Conservation (phyloP, 2,113 vertebrate genomes). For the Leucosticte australis region DNA sequence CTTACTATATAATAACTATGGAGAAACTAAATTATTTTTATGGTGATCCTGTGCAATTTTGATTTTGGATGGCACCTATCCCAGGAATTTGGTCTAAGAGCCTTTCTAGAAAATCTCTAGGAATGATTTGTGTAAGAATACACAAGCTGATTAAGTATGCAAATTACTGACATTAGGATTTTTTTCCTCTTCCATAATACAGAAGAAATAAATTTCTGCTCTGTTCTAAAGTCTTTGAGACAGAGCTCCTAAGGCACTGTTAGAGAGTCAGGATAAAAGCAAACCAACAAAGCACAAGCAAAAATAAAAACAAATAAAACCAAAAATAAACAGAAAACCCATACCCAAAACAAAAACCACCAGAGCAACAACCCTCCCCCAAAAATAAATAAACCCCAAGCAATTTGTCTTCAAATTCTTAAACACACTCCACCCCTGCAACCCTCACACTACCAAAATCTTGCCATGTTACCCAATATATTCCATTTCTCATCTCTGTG, state of each 20-base stretch:
- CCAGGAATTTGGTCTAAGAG: not conserved
- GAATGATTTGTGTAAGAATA: not conserved
- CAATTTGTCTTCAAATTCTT: not conserved
- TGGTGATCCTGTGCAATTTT: not conserved
- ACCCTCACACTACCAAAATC: not conserved
- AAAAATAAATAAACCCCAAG: not conserved
- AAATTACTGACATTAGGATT: not conserved
- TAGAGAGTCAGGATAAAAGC: not conserved
- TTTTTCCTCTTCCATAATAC: not conserved
- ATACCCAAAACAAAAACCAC: not conserved
- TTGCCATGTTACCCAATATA: accelerated
- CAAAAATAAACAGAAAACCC: not conserved
- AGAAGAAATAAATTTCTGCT: not conserved
- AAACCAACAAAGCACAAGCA: not conserved
- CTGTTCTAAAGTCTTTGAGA: not conserved
- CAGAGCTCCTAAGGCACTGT: not conserved
- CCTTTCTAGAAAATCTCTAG: not conserved
- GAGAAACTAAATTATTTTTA: not conserved
- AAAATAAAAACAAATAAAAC: not conserved
- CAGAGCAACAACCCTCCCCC: not conserved
- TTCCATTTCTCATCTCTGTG: not conserved
- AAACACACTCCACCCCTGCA: not conserved
- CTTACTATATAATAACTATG: not conserved
- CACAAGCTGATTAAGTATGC: not conserved
- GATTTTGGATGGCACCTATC: not conserved